Percentiles rank a stretch among this genome's conserved stretches.
phyloP scores from a whole-genome alignment of 2,113 vertebrate species.

The Galemys pyrenaicus region DNA sequence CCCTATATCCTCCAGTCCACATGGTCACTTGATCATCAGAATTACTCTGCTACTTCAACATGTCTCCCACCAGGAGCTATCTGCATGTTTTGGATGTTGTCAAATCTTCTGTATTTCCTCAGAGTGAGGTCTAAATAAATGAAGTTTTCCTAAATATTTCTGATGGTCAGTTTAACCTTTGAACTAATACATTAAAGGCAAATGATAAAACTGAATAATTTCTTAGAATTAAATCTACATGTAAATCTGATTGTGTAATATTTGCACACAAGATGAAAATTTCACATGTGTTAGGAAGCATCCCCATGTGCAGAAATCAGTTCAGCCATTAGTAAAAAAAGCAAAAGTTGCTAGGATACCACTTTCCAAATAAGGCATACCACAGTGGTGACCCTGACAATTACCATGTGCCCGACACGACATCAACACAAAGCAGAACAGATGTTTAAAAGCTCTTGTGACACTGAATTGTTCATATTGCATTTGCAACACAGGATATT shows the following conservation, averaged over 20 bases:
- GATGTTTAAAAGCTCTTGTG: conserved; percentile 61
- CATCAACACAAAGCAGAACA: conserved; percentile 68
- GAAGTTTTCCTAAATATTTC: conserved; percentile 36
- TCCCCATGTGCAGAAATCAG: conserved; percentile 67
- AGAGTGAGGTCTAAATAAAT: conserved; percentile 35
- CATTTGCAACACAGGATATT: conserved; percentile 23
- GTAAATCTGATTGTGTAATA: conserved; percentile 58
- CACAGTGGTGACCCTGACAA: conserved; percentile 54
- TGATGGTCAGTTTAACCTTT: conserved; percentile 50
- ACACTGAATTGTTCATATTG: conserved; percentile 54
- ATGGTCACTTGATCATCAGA: not conserved
- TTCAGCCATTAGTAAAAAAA: conserved; percentile 73
- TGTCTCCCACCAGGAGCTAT: not conserved
- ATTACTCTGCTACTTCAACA: not conserved
- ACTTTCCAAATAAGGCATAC: conserved; percentile 72
- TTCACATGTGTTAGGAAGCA: conserved; percentile 70
- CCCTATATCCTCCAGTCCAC: not conserved
- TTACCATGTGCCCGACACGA: conserved; percentile 74
- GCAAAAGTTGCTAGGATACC: conserved; percentile 83
- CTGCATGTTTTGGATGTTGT: not conserved
- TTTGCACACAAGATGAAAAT: conserved; percentile 36
- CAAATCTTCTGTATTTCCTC: conserved; percentile 28
- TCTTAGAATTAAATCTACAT: conserved; percentile 33
- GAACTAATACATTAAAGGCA: conserved; percentile 29
- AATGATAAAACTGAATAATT: conserved; percentile 30